These are phyloP conservation scores for Pygoscelis adeliae DNA, from an alignment of 2,113 vertebrate species.

Conservation along the genomic window DNA sequence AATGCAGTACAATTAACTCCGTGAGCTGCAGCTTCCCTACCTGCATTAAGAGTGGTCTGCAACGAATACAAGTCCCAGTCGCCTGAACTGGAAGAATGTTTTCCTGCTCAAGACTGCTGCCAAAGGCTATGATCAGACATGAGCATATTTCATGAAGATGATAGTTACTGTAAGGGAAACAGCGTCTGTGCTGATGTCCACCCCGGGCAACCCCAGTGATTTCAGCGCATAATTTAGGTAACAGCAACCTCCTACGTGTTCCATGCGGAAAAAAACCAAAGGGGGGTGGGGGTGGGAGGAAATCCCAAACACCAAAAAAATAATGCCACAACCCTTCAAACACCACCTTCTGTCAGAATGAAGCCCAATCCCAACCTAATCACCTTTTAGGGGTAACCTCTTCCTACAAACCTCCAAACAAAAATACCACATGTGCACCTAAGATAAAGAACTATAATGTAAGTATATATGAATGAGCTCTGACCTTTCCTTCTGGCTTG, in stretches of 20 bases:
- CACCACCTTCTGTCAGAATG: neutral
- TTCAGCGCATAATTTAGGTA: neutral
- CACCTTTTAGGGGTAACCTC: neutral
- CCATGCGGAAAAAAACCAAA: neutral
- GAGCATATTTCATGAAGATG: neutral
- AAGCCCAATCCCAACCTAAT: neutral
- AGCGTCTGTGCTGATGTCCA: neutral
- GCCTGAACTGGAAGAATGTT: neutral
- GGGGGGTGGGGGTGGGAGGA: neutral
- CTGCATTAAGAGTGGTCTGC: neutral
- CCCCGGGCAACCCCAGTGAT: neutral
- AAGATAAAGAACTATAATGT: neutral
- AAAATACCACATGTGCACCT: neutral
- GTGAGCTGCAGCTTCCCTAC: neutral
- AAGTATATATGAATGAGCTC: neutral
- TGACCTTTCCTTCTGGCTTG: constrained; percentile 32
- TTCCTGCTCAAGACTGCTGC: neutral
- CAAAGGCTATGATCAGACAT: neutral
- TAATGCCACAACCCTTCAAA: neutral
- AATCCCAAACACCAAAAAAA: neutral
- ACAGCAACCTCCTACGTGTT: neutral
- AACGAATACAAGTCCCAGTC: neutral
- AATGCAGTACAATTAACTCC: neutral
- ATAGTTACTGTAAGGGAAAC: neutral
- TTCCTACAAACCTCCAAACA: neutral